Evolutionary conservation across 1,140 invertebrate species (phyloP).

Genomic region (Melitaea cinxia): DNA sequence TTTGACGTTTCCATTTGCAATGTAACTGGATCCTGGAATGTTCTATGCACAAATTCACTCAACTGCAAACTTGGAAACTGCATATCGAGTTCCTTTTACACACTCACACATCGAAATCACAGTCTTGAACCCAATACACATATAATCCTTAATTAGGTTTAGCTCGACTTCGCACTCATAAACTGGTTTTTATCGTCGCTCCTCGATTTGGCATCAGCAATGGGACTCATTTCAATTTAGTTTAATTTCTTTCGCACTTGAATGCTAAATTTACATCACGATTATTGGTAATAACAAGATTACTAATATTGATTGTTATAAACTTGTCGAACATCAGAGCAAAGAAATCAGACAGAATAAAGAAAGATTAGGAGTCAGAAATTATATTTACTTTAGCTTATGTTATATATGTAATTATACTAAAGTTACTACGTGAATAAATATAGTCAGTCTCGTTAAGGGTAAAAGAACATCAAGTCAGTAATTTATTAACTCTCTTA

Average conservation of each 20-base stretch:
- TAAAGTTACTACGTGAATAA: neutral
- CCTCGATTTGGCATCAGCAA: conserved; percentile 28
- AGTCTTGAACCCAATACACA: conserved; percentile 20
- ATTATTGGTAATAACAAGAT: no score
- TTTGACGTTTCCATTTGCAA: conserved; percentile 41
- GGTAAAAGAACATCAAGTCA: neutral
- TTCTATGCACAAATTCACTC: conserved; percentile 37
- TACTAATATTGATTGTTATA: no score
- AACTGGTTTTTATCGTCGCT: conserved; percentile 21
- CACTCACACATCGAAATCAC: conserved; percentile 8
- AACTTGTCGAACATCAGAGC: no score
- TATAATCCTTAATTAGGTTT: conserved; percentile 26
- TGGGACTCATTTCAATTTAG: conserved; percentile 21
- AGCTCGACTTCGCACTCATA: conserved; percentile 14
- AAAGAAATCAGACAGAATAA: no score
- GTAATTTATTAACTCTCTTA: neutral
- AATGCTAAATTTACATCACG: no score
- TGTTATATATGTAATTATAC: no score
- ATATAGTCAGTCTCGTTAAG: neutral
- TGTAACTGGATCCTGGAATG: conserved; percentile 39
- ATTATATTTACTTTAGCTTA: no score
- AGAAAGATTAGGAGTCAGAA: no score
- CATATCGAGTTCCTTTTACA: conserved; percentile 30
- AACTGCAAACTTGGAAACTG: conserved; percentile 41
- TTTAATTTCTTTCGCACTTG: conserved; percentile 15